A percentile compares a stretch with the other conserved stretches of the same genome.
Conservation (phyloP, 1,140 invertebrate species). For the Acromyrmex heyeri region DNA sequence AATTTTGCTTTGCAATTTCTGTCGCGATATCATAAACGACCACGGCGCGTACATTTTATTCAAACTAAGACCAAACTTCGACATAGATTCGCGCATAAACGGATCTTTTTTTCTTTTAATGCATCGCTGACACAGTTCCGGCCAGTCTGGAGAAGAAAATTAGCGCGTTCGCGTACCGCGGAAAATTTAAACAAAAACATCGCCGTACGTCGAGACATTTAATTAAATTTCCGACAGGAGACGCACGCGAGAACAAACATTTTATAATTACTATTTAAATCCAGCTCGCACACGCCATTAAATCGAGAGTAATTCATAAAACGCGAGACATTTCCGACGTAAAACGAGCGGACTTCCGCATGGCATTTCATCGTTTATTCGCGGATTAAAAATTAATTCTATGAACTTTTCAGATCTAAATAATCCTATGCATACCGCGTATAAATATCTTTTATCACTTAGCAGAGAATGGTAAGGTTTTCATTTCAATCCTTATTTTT, state of each 20-base stretch:
- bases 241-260: conserved; percentile 51
- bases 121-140: conserved; percentile 26
- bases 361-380: conserved; percentile 16
- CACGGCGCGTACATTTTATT: conserved; percentile 28
- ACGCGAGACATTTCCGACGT: conserved; percentile 26
- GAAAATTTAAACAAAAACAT: conserved; percentile 58
- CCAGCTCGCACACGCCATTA: conserved; percentile 42
- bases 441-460: neutral
- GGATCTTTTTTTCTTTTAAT: neutral
- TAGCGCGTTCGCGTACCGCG: neutral
- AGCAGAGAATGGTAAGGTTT: neutral
- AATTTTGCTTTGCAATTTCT: conserved; percentile 31
- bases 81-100: conserved; percentile 29
- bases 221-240: conserved; percentile 58
- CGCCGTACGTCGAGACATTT: conserved; percentile 46
- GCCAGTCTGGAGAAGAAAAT: conserved; percentile 25
- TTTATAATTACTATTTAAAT: conserved; percentile 60
- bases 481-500: neutral
- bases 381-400: conserved; percentile 39
- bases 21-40: conserved; percentile 15
- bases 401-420: neutral
- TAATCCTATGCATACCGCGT: neutral
- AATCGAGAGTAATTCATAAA: conserved; percentile 54
- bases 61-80: conserved; percentile 38
- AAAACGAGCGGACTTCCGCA: conserved; percentile 14